Evolutionary conservation across 2,797 vertebrate genomes (phyloP).

Genomic region (Gymnopithys bicolor): DNA sequence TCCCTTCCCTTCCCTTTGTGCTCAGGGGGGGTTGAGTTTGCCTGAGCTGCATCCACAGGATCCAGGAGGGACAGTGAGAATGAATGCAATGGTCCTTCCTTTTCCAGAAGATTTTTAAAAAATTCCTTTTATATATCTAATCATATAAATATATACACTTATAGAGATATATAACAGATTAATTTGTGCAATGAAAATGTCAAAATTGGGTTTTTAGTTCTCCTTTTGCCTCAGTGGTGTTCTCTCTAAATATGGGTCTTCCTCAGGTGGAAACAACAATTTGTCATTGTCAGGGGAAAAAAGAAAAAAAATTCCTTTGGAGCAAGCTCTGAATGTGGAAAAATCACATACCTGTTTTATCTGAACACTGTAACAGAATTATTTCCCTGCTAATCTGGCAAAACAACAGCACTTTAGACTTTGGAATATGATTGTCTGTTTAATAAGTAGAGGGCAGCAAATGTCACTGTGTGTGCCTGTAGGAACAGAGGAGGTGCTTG

Average conservation of each 20-base stretch:
- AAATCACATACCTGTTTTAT: neutral
- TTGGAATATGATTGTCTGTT: slow-evolving; percentile 15
- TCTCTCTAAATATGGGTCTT: neutral
- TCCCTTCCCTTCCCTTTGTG: neutral
- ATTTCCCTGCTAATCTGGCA: neutral
- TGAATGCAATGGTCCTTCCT: neutral
- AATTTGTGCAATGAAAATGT: neutral
- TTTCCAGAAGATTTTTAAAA: neutral
- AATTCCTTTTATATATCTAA: neutral
- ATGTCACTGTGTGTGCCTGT: slow-evolving; percentile 31
- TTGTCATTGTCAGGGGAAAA: neutral
- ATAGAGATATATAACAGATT: neutral
- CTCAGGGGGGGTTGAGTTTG: neutral
- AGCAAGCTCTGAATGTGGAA: neutral
- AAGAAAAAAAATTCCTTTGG: neutral
- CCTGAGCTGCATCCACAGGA: neutral
- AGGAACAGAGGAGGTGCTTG: slow-evolving; percentile 6
- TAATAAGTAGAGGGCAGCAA: slow-evolving; percentile 61
- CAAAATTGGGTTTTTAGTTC: neutral
- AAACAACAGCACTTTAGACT: neutral
- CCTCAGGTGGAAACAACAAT: neutral
- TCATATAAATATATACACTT: neutral
- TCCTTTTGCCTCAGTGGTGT: neutral
- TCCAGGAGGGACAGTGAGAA: neutral
- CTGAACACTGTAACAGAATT: neutral